phyloP scores from a whole-genome alignment of 1,140 invertebrate genomes.

The Drosophila auraria region DNA sequence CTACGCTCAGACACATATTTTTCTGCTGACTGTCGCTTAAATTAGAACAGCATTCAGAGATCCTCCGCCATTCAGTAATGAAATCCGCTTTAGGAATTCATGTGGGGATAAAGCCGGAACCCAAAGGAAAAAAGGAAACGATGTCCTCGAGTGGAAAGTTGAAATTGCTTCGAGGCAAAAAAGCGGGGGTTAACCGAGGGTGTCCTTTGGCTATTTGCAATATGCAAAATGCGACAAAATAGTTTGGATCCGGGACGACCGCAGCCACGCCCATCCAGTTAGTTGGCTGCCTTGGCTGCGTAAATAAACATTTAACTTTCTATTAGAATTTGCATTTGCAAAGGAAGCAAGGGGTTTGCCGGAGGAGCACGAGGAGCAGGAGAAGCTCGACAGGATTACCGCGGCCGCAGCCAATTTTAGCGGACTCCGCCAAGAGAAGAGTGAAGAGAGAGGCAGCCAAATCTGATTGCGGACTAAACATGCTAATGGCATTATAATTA shows the following conservation, averaged over 20 bases:
- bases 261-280: conserved; percentile 66
- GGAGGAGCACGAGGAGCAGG: conserved; percentile 2
- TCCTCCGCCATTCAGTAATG: conserved; percentile 47
- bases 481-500: conserved; percentile 84
- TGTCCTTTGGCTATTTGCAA: conserved; percentile 71
- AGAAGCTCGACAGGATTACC: conserved; percentile 50
- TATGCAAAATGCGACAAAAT: conserved; percentile 79
- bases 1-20: neutral
- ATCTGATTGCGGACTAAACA: conserved; percentile 80
- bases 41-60: conserved; percentile 52
- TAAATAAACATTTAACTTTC: conserved; percentile 82
- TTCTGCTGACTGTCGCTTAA: conserved; percentile 48
- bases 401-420: conserved; percentile 64
- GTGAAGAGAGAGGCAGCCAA: conserved; percentile 31
- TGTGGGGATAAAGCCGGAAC: conserved; percentile 35
- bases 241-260: conserved; percentile 46
- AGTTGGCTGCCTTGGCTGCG: conserved; percentile 46
- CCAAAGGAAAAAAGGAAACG: conserved; percentile 7
- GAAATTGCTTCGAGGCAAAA: conserved; percentile 52
- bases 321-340: conserved; percentile 72
- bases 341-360: conserved; percentile 14
- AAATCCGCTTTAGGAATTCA: conserved; percentile 56
- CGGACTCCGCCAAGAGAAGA: conserved; percentile 19
- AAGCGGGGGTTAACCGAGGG: conserved; percentile 27
- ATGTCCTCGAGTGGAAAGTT: conserved; percentile 53